Evolutionary conservation across 1,140 invertebrate genomes (phyloP), one percentile per base, ranked within the genome.

Genomic region (Dolichoris vasculosae): DNA sequence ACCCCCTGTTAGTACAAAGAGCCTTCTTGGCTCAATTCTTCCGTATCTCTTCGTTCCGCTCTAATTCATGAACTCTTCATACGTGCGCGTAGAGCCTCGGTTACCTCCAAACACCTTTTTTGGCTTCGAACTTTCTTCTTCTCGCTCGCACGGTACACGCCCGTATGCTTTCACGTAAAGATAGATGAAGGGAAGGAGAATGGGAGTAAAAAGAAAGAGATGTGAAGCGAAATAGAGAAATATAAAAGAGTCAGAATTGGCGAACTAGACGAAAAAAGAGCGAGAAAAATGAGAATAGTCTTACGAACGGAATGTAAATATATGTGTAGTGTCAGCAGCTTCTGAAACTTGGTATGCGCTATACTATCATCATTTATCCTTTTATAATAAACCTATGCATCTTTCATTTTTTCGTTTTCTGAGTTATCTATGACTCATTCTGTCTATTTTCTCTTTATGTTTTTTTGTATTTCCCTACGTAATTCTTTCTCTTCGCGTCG

Each of bases 11-110:
- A 13, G 1, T 73, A 1, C 20, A 48, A 69, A 46, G 46, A 83
- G 48, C 26, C 59, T 85, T 85, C 59, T 81, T 85, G 46, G 83
- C 78, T 76, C 78, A 64, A 81, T 63, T 77, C 55, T 64, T 71
- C 59, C 71, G 59, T 80, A 85, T 85, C 84, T 85, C 77, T 67
- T 30, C 84, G 77, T 85, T 85, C 78, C 84, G 84, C 78, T 85
- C 84, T 85, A 79, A 85, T 85, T 85, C 84, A 85, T 85, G 55
- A 23, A 76, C 76, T 63, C 67, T 17, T 38, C 55, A 6, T 55
- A 35, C 59, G 30, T 43, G 40, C 40, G 38, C 51, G 2, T 40
- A 55, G 46, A 35, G 40, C 63, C 40, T 67, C 63, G 7, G 17
- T 30, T 32, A 38, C 76, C n/a, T 51, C 46, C 23, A 32, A 48